Conservation (phyloP, 2,888 invertebrate species). For the Drosophila emarginata region DNA sequence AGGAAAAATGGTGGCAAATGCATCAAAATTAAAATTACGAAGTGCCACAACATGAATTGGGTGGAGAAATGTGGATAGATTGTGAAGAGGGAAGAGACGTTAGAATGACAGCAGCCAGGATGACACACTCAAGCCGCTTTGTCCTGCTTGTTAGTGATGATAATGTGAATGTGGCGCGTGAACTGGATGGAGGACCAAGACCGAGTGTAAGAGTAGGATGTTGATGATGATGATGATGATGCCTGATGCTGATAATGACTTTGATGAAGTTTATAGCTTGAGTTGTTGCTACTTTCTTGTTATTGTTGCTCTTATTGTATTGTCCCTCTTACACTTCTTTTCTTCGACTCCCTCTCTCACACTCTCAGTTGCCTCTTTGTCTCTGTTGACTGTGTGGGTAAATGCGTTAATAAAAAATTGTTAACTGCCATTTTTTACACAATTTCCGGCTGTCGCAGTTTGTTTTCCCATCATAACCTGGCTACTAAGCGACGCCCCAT, state of each 20-base stretch:
- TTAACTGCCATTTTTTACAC: slow-evolving; percentile 73
- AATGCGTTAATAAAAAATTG: slow-evolving; percentile 67
- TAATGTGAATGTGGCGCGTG: slow-evolving; percentile 54
- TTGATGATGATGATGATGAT: slow-evolving; percentile 39
- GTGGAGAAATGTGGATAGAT: background rate
- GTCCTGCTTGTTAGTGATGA: slow-evolving; percentile 61
- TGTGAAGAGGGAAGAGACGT: slow-evolving; percentile 6
- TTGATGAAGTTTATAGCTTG: slow-evolving; percentile 58
- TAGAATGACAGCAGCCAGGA: slow-evolving; percentile 33
- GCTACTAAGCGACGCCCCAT: slow-evolving; percentile 21
- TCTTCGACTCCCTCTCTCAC: too few species aligned
- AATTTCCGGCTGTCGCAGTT: slow-evolving; percentile 56
- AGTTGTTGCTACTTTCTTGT: background rate
- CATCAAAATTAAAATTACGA: slow-evolving; percentile 73
- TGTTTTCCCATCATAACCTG: slow-evolving; percentile 42
- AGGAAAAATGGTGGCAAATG: slow-evolving; percentile 70
- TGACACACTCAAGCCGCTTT: slow-evolving; percentile 73
- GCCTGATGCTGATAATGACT: slow-evolving; percentile 61
- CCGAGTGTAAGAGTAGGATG: background rate
- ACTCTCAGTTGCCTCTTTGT: slow-evolving; percentile 17
- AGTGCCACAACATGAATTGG: slow-evolving; percentile 40
- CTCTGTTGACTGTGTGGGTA: slow-evolving; percentile 34
- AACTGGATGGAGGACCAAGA: slow-evolving; percentile 23
- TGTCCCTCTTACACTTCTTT: too few species aligned
- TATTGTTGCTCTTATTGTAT: background rate